Evolutionary conservation across 1,140 invertebrate species (phyloP), one percentile per base, ranked within the genome.

Genomic region (Sitobion miscanthi): DNA sequence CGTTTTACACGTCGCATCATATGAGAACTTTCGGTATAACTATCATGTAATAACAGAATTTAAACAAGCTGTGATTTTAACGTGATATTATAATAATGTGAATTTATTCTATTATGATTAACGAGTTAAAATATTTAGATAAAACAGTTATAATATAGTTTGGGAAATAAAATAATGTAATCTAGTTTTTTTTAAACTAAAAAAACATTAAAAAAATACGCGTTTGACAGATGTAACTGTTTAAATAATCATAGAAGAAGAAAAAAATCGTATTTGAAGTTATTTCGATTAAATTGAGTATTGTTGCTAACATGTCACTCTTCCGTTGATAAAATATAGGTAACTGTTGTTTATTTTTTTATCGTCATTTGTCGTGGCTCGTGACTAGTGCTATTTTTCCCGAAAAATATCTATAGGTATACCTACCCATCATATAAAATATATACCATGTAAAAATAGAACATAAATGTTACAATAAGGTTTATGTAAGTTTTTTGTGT

Each of bases 311-410:
- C 62, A 77, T 77, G 62, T 77, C 62, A 77, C n/a, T 77, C 62
- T 77, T 77, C 30, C 62, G 62, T n/a, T 77, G 62, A 77, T n/a
- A 77, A 77, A 77, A 77, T 77, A 77, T 35, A 77, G 62, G 62
- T 77, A 77, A 77, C 62, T 77, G 62, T 77, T 77, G 62, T 77
- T 77, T 77, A 54, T 77, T 77, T 77, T 62, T 69, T 77, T 77
- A 35, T 77, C n/a, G 62, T n/a, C 30, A n/a, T 77, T 77, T 77
- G 30, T n/a, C 3, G 62, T n/a, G 62, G 62, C 62, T 77, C 62
- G 62, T 77, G n/a, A 77, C 62, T n/a, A 77, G 62, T 69, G n/a
- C n/a, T 14, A 77, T n/a, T 77, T 77, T 77, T 77, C 25, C 14
- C 30, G 2, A 77, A 77, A 77, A 77, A 77, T 77, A n/a, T 6